Evolutionary conservation across 2,888 invertebrate species (phyloP), one percentile per base, ranked within the genome.

Genomic region (Agelastica alni): DNA sequence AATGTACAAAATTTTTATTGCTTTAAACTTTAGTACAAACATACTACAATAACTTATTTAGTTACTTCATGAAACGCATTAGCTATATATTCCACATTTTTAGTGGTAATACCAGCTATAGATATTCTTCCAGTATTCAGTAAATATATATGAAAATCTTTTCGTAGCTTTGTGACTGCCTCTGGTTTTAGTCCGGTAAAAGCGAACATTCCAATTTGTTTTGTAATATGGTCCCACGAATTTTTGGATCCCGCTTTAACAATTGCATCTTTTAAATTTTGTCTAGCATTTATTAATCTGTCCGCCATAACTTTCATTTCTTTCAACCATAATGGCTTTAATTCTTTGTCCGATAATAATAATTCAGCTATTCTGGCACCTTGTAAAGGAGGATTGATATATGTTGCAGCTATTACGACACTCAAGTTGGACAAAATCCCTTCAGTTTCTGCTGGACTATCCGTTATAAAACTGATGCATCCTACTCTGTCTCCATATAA

Each of bases 191-290:
- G 78, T 51, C 86, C 87, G 44, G 86, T 86, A 72, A 80, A 87
- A 70, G 85, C 86, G 73, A 87, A 87, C 86, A 87, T 87, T 59
- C 87, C 87, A 62, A 86, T 85, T 75, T 87, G 86, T 64, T 85
- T 82, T 17, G 81, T 82, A 62, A 87, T 85, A 69, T 87, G 86
- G 45, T 80, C 75, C 87, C 87, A 87, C 71, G 85, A 78, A 34
- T 70, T 74, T 6, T 73, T 71, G 0, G 84, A 83, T 2, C 85
- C 86, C 63, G 82, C 83, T 62, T 80, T 81, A 47, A 75, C 75
- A 56, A 88, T 73, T 42, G 81, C 78, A 10, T 79, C 79, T 46
- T 73, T 76, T 41, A 88, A 75, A 56, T 77, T 73, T 9, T 73
- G 71, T 57, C 87, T 75, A 80, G 86, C 83, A 7, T 76, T 78